Base-by-base conservation (phyloP, 2,888 invertebrate genomes). In the Papilio elwesi region DNA sequence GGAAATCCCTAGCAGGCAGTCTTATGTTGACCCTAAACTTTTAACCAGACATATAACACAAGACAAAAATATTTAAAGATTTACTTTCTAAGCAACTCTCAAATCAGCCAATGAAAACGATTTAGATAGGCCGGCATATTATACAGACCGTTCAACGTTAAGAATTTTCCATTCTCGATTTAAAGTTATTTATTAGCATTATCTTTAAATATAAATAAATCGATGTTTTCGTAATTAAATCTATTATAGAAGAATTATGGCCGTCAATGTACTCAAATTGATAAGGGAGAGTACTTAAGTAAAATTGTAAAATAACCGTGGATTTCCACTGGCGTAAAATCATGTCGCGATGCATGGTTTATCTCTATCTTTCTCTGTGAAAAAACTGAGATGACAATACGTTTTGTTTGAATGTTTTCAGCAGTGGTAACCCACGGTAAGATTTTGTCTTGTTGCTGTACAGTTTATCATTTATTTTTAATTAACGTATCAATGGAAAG, bases 261-360 rank as follows among this genome's bases (percentile, higher is more conserved):
- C 55, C 11, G 57, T 57, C 13, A 57, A 57, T 57, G 57, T 59
- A 43, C 59, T 59, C 38, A 43, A n/a, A 6, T 6, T 57, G 57
- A 57, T 57, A 57, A 57, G 36, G 8, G 36, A 13, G 9, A 16
- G 1, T 53, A 16, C 10, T 7, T 52, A n/a, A 52, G 51, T 51
- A n/a, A 6, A 51, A n/a, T n/a, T 51, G 12, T n/a, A 6, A 13
- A 0, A 6, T 15, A 16, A 53, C 26, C 26, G 26, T 26, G 26
- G 26, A 4, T 26, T 26, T 26, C 26, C 26, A 26, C 26, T 26
- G 4, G 4, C 26, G 26, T 26, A 26, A 26, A 26, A 26, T 26
- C 26, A 4, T 26, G 4, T 26, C 26, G 26, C 26, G 26, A 26
- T 26, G 4, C 26, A 26, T 2, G 26, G 26, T 26, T 4, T 26